phyloP scores from a whole-genome alignment of 1,140 invertebrate genomes.

The Laupala kohalensis region DNA sequence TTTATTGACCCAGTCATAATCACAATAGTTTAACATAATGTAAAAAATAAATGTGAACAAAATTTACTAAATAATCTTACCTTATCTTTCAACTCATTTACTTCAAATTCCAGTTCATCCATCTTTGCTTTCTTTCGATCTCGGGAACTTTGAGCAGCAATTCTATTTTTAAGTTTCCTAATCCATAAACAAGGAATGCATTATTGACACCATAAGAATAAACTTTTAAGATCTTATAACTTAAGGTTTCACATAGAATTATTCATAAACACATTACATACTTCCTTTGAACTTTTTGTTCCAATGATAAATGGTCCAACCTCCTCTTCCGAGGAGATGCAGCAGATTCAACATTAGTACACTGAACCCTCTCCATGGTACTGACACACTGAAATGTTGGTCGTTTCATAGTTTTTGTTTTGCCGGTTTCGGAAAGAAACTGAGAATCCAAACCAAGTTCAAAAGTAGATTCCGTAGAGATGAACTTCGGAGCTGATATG shows the following conservation, averaged over 20 bases:
- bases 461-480: not conserved
- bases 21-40: not conserved
- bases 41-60: not conserved
- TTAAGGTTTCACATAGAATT: not conserved
- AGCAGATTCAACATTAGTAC: not conserved
- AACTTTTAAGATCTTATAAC: no score
- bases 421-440: not conserved
- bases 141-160: constrained; percentile 93
- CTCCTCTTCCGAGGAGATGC: constrained; percentile 48
- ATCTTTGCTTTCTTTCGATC: constrained; percentile 92
- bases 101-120: constrained; percentile 68
- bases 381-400: not conserved
- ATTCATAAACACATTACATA: constrained; percentile 32
- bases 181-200: constrained; percentile 18
- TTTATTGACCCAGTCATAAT: no score
- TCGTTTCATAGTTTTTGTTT: not conserved
- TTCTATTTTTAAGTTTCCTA: constrained; percentile 92
- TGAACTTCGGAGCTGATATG: constrained; percentile 5
- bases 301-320: constrained; percentile 64
- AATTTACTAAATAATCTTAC: constrained; percentile 13
- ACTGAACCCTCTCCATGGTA: not conserved
- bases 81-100: constrained; percentile 43
- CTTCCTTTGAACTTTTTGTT: constrained; percentile 73
- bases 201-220: not conserved
- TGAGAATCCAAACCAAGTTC: not conserved